Conservation (phyloP, 2,113 vertebrate genomes). For the Muscicapa adusta region DNA sequence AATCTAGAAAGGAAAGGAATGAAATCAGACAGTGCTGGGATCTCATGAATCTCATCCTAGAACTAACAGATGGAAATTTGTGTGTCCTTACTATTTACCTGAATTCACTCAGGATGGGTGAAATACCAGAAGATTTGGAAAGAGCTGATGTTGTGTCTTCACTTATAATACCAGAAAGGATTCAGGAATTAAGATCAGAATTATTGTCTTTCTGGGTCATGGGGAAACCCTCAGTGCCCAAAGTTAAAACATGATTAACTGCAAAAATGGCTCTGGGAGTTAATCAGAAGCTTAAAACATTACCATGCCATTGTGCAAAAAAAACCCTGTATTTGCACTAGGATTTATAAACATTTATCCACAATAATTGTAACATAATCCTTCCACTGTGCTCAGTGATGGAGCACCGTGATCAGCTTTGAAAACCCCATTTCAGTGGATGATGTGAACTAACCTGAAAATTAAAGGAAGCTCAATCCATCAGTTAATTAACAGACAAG, state of each 20-base stretch:
- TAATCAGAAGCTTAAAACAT: conserved; percentile 5
- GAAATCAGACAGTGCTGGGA: neutral
- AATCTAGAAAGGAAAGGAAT: neutral
- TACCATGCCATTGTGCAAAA: neutral
- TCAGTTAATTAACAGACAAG: neutral
- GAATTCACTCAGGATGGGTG: neutral
- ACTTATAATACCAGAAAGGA: neutral
- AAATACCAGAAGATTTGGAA: neutral
- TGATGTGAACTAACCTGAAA: neutral
- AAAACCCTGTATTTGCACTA: neutral
- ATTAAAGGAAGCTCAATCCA: neutral
- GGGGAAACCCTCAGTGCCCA: neutral
- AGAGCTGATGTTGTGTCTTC: neutral
- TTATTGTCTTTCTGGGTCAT: neutral
- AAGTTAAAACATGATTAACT: neutral
- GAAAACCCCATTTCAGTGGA: neutral
- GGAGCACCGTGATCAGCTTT: neutral
- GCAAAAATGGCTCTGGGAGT: neutral
- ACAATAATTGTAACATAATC: neutral
- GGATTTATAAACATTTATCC: neutral
- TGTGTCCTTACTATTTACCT: neutral
- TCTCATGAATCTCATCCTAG: neutral
- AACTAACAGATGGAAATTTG: neutral
- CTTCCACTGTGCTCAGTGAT: neutral
- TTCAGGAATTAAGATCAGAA: neutral